A percentile compares a stretch with the other conserved stretches of the same genome.
Evolutionary conservation across 2,888 invertebrate species (phyloP).

Genomic region (Copidosoma aretas): DNA sequence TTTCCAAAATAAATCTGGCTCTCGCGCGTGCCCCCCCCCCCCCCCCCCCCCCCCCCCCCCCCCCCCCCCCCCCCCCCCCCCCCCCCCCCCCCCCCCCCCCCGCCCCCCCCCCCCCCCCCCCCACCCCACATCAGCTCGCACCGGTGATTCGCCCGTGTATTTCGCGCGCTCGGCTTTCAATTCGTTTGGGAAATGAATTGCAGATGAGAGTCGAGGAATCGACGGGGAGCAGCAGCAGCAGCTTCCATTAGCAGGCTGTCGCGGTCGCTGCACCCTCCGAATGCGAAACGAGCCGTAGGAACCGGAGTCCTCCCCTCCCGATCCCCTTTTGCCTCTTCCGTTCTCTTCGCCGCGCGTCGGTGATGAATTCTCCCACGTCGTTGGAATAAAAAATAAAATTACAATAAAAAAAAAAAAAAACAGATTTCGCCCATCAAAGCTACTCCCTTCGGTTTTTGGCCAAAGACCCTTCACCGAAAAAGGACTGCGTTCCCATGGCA

Average conservation of each 20-base stretch:
- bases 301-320: neutral
- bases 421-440: no score
- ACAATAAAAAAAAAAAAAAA: no score
- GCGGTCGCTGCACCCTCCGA: conserved; percentile 7
- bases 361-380: neutral
- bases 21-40: no score
- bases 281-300: conserved; percentile 19
- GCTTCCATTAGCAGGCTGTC: conserved; percentile 8
- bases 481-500: no score
- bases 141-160: conserved; percentile 15
- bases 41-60: no score
- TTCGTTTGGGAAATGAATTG: conserved; percentile 41
- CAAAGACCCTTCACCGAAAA: no score
- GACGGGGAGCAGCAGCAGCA: neutral
- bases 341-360: neutral
- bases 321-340: no score
- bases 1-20: no score
- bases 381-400: no score
- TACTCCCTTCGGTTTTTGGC: no score
- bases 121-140: conserved; percentile 14
- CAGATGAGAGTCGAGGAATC: conserved; percentile 30
- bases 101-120: neutral
- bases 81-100: no score
- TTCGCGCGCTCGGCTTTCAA: conserved; percentile 32
- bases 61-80: no score